phyloP scores from a whole-genome alignment of 2,888 invertebrate species.

The Masnerella sp. region DNA sequence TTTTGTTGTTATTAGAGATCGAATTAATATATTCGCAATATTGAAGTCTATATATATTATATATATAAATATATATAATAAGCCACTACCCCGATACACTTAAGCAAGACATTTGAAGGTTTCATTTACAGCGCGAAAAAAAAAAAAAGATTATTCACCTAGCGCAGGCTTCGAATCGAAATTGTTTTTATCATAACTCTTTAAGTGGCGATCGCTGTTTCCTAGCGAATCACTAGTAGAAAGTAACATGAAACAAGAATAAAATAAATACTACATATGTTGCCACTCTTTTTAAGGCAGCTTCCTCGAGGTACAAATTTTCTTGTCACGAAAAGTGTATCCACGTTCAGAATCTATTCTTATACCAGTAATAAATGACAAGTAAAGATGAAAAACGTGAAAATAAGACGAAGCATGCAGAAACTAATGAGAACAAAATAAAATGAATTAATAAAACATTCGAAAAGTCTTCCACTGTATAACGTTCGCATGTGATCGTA shows the following conservation, averaged over 20 bases:
- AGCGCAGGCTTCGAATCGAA: slow-evolving; percentile 1
- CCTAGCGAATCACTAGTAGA: slow-evolving; percentile 42
- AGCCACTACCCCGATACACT: slow-evolving; percentile 8
- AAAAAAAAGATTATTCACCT: background rate
- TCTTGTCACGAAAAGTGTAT: slow-evolving; percentile 60
- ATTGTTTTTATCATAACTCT: slow-evolving; percentile 28
- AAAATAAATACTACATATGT: slow-evolving; percentile 36
- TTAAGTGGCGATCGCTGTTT: slow-evolving; percentile 40
- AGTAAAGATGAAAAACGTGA: slow-evolving; percentile 30
- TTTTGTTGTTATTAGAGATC: slow-evolving; percentile 35
- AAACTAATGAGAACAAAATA: slow-evolving; percentile 14
- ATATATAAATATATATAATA: slow-evolving; percentile 28
- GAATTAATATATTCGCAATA: slow-evolving; percentile 34
- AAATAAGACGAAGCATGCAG: slow-evolving; percentile 23
- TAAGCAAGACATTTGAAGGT: background rate
- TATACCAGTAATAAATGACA: slow-evolving; percentile 64
- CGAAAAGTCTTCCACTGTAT: slow-evolving; percentile 64
- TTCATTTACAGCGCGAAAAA: slow-evolving; percentile 5
- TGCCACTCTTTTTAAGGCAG: slow-evolving; percentile 56
- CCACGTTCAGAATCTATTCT: slow-evolving; percentile 71
- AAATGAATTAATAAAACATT: slow-evolving; percentile 60
- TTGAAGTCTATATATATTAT: slow-evolving; percentile 19
- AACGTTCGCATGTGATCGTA: slow-evolving; percentile 58
- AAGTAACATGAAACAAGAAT: slow-evolving; percentile 16
- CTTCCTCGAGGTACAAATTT: slow-evolving; percentile 61